Evolutionary conservation across 2,797 vertebrate species (phyloP).

Genomic region (Sciaenops ocellatus): DNA sequence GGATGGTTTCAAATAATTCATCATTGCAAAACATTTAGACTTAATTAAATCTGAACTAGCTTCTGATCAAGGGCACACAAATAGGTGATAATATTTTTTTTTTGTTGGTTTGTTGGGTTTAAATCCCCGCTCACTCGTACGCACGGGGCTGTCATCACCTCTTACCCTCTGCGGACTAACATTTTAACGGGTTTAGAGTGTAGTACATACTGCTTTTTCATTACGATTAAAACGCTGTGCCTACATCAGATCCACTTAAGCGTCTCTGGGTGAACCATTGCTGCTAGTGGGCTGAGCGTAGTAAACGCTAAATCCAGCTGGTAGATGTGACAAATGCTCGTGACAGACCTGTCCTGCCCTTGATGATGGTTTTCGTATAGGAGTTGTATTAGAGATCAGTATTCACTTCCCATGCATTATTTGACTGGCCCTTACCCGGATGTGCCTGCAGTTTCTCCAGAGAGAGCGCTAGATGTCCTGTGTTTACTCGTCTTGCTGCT

Average conservation of each 20-base stretch:
- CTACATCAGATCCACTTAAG: constrained; percentile 13
- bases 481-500: constrained; percentile 68
- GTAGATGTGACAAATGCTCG: not conserved
- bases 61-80: constrained; percentile 90
- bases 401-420: constrained; percentile 57
- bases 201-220: constrained; percentile 22
- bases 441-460: constrained; percentile 74
- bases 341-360: not conserved
- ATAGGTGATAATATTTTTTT: constrained; percentile 73
- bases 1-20: constrained; percentile 82
- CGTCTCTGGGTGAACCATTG: constrained; percentile 16
- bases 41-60: constrained; percentile 82
- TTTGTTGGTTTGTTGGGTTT: constrained; percentile 37
- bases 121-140: constrained; percentile 69
- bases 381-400: constrained; percentile 31
- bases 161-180: constrained; percentile 48
- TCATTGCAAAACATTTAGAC: constrained; percentile 69
- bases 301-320: constrained; percentile 20
- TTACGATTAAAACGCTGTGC: constrained; percentile 25
- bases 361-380: constrained; percentile 22
- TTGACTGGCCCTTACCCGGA: constrained; percentile 72
- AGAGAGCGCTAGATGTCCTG: constrained; percentile 53
- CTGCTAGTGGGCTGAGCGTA: constrained; percentile 28
- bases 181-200: constrained; percentile 35
- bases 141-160: constrained; percentile 56